Evolutionary conservation across 2,113 vertebrate genomes (phyloP), one percentile per base, ranked within the genome.

Genomic region (Lynx canadensis): DNA sequence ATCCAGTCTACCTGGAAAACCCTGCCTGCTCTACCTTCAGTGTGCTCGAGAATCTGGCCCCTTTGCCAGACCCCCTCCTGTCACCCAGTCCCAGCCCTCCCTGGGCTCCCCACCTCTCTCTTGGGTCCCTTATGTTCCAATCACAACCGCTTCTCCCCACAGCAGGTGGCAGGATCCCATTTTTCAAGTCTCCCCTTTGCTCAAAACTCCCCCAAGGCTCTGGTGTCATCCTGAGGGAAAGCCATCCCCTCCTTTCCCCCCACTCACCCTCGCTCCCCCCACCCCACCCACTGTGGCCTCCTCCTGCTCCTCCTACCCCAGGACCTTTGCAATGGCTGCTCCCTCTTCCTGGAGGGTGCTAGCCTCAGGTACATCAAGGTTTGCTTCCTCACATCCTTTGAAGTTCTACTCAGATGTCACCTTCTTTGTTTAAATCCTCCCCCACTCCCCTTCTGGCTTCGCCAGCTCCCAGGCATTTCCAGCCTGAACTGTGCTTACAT

Each of bases 241-340:
- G 48, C 13, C 25, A 25, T 27, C 82, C 41, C 33, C 14, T 23
- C 11, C 86, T 31, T 63, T 9, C 31, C 36, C 29, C 0, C 57
- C 0, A 0, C 12, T 27, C 2, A 8, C 29, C 19, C 25, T 12
- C 4, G 27, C 10, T 25, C 16, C 33, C 14, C 60, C 12, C 29
- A 13, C 10, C 18, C 31, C 29, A 2, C 19, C 50, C 11, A 2
- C 31, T 36, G 41, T 0, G 89, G 25, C 74, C 45, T 9, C 7
- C 52, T 41, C 21, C 6, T 9, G 41, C 29, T n/a, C 41, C 65
- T 66, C 71, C 69, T 38, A 41, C n/a, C 60, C 19, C 27, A 33
- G 45, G 60, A 48, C 36, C 57, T 66, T 87, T 38, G 68, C 81
- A 38, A 7, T 63, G 18, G 27, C 16, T n/a, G 38, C 23, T 60